Evolutionary conservation across 1,140 invertebrate genomes (phyloP).

Genomic region (Meloidogyne floridensis): DNA sequence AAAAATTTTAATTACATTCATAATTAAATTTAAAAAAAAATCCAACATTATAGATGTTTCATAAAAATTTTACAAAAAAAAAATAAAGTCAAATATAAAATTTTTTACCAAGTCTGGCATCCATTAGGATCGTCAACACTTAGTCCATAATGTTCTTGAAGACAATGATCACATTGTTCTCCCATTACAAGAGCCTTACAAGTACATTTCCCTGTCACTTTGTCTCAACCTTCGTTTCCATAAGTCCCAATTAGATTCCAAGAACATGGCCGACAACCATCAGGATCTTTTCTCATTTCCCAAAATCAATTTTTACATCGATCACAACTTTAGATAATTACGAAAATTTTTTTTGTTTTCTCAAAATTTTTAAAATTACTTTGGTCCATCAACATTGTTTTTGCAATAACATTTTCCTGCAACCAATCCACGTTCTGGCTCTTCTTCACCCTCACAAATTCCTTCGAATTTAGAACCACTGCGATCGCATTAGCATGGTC

Average conservation of each 20-base stretch:
- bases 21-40: no score
- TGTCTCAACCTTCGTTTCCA: slow-evolving; percentile 86
- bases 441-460: slow-evolving; percentile 83
- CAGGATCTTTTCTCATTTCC: slow-evolving; percentile 81
- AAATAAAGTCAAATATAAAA: no score
- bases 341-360: slow-evolving; percentile 19
- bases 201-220: slow-evolving; percentile 81
- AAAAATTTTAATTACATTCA: no score
- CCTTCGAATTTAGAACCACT: slow-evolving; percentile 81
- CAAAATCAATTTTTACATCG: slow-evolving; percentile 83
- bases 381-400: slow-evolving; percentile 76
- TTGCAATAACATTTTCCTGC: slow-evolving; percentile 86
- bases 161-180: slow-evolving; percentile 87
- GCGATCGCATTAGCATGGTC: slow-evolving; percentile 73
- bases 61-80: no score
- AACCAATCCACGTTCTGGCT: slow-evolving; percentile 73
- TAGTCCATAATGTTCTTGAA: slow-evolving; percentile 66
- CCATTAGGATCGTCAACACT: slow-evolving; percentile 44
- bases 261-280: slow-evolving; percentile 83
- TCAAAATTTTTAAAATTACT: slow-evolving; percentile 36
- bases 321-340: slow-evolving; percentile 73
- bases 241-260: slow-evolving; percentile 84
- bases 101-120: background rate
- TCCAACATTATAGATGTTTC: no score
- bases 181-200: slow-evolving; percentile 85